A percentile compares a stretch with the other conserved stretches of the same genome.
Conservation (phyloP, 2,797 vertebrate species). For the Okamejei kenojei region DNA sequence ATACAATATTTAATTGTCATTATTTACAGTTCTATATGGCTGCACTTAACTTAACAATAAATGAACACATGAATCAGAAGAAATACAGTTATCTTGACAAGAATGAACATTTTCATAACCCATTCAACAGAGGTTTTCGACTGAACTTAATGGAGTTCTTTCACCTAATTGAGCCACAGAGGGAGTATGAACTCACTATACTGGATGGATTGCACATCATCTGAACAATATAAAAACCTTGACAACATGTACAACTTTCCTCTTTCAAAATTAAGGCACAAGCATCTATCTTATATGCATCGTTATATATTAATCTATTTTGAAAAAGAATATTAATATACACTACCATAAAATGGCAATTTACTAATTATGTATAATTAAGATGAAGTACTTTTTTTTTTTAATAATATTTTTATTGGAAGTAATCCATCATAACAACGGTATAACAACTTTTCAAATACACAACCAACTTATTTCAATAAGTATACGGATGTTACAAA, state of each 20-base stretch:
- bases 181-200: conserved; percentile 41
- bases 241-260: background rate
- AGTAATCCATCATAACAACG: too few species aligned
- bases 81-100: conserved; percentile 46
- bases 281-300: background rate
- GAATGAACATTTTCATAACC: conserved; percentile 43
- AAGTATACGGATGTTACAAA: too few species aligned
- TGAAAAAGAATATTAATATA: background rate
- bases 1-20: conserved; percentile 12
- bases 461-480: too few species aligned
- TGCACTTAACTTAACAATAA: conserved; percentile 46
- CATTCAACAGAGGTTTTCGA: conserved; percentile 44
- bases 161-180: conserved; percentile 43
- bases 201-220: conserved; percentile 28
- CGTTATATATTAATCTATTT: background rate
- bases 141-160: conserved; percentile 49
- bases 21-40: conserved; percentile 47
- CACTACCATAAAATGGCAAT: background rate
- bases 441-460: too few species aligned
- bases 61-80: conserved; percentile 46
- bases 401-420: too few species aligned
- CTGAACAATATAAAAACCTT: background rate
- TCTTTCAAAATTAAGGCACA: background rate
- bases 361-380: background rate
- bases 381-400: background rate